A percentile compares a stretch with the other conserved stretches of the same genome.
phyloP scores from a whole-genome alignment of 2,113 vertebrate genomes.

The Gallinago paraguaiae region DNA sequence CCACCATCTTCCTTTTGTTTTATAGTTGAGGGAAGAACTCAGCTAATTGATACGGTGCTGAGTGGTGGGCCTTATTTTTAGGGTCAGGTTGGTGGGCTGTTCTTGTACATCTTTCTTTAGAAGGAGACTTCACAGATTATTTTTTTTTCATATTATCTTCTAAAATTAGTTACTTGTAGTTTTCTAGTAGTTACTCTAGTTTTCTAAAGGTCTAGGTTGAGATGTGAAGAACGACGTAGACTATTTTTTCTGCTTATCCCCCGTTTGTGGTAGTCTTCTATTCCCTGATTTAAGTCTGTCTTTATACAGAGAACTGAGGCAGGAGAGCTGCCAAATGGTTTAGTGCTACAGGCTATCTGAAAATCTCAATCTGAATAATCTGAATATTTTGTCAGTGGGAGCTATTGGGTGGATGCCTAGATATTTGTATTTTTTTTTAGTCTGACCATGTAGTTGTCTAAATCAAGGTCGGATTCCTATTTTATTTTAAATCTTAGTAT shows the following conservation, averaged over 20 bases:
- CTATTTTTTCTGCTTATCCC: not conserved
- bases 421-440: not conserved
- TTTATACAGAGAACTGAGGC: not conserved
- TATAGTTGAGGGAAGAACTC: not conserved
- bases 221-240: not conserved
- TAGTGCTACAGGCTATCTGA: constrained; percentile 38
- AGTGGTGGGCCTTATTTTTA: not conserved
- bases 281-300: not conserved
- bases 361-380: constrained; percentile 44
- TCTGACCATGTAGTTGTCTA: not conserved
- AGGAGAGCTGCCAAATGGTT: constrained; percentile 30
- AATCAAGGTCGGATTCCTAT: not conserved
- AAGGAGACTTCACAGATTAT: not conserved
- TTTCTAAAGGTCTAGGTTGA: not conserved
- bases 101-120: not conserved
- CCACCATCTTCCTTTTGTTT: not conserved
- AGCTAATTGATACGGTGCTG: not conserved
- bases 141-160: not conserved
- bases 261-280: not conserved
- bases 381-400: constrained; percentile 52
- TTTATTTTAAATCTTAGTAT: not conserved
- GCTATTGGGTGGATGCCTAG: constrained; percentile 29
- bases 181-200: too few species aligned
- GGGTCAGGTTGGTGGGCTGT: not conserved
- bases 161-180: not conserved